Conservation (phyloP, 2,888 invertebrate genomes). For the Agrilus mali region DNA sequence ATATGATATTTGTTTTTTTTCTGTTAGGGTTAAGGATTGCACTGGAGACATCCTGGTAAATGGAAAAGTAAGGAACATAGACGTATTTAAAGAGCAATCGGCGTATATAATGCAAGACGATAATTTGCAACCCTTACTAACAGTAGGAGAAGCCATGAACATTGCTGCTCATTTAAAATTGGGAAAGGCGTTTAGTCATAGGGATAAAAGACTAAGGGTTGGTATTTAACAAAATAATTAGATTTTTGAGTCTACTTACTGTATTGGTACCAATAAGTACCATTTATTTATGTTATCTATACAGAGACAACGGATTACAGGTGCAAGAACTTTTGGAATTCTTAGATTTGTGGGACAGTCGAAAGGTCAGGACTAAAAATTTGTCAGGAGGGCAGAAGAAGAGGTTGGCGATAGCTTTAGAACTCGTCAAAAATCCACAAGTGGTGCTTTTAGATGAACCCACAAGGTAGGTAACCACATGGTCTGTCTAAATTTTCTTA, state of each 20-base stretch:
- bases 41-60: conserved; percentile 63
- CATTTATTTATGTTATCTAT: neutral
- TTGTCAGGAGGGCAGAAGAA: conserved; percentile 88
- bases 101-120: conserved; percentile 89
- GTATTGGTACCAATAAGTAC: neutral
- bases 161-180: conserved; percentile 82
- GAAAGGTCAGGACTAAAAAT: conserved; percentile 52
- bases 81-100: conserved; percentile 57
- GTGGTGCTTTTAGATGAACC: conserved; percentile 92
- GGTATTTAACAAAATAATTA: conserved; percentile 20
- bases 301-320: conserved; percentile 36
- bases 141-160: conserved; percentile 73
- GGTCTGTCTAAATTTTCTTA: neutral
- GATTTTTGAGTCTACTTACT: neutral
- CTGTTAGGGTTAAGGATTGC: conserved; percentile 36
- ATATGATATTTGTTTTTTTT: no score
- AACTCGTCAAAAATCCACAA: conserved; percentile 83
- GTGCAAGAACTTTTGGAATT: conserved; percentile 67
- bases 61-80: conserved; percentile 50
- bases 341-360: conserved; percentile 54
- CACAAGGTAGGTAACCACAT: conserved; percentile 66
- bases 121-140: conserved; percentile 66
- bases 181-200: conserved; percentile 44
- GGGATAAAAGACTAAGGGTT: conserved; percentile 57
- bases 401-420: conserved; percentile 78